Evolutionary conservation across 2,113 vertebrate species (phyloP).

Genomic region (Myrmecobius fasciatus): DNA sequence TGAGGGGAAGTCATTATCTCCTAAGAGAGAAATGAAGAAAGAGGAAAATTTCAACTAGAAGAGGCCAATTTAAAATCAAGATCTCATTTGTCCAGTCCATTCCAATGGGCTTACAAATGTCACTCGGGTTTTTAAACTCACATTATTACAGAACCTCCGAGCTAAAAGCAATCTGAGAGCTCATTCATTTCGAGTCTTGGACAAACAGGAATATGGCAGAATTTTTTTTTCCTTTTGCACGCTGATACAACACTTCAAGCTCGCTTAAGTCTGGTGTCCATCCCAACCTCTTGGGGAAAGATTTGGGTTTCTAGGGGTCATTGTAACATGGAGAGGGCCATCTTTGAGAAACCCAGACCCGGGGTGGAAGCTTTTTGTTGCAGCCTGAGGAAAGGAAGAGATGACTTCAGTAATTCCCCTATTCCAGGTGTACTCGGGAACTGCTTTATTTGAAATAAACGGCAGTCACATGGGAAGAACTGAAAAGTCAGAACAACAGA

Average conservation of each 20-base stretch:
- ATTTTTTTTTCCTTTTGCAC: neutral
- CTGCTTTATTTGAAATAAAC: slow-evolving; percentile 8
- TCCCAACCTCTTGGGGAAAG: neutral
- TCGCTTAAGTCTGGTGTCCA: neutral
- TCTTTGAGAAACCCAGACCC: neutral
- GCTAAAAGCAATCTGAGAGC: neutral
- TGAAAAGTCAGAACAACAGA: neutral
- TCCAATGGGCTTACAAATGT: neutral
- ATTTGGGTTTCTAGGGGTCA: neutral
- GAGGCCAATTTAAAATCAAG: neutral
- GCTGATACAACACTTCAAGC: neutral
- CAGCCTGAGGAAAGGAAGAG: neutral
- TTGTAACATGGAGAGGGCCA: neutral
- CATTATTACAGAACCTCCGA: neutral
- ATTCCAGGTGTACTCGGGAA: neutral
- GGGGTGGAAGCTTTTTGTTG: neutral
- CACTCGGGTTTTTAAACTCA: neutral
- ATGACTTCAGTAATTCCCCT: neutral
- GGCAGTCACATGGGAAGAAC: slow-evolving; percentile 14
- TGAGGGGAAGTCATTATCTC: neutral
- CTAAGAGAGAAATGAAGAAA: neutral
- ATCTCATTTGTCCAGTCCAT: neutral
- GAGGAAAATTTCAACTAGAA: neutral
- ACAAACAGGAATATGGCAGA: neutral
- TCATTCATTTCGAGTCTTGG: neutral